These are phyloP conservation scores for Xanthorhoe designata DNA, from an alignment of 2,888 invertebrate species.

Conservation along the genomic window DNA sequence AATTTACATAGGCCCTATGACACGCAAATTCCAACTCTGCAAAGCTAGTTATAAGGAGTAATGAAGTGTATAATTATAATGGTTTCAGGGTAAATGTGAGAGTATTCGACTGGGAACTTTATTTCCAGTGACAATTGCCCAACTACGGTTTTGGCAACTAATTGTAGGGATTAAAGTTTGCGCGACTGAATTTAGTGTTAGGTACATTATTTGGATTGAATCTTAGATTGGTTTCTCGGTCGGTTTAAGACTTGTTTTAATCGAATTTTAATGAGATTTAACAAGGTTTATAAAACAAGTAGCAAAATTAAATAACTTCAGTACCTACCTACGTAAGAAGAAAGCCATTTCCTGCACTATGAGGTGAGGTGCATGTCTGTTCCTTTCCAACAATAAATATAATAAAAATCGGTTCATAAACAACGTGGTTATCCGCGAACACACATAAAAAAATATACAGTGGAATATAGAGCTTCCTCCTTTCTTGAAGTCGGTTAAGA, in stretches of 20 bases:
- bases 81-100: slow-evolving; percentile 62
- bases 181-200: slow-evolving; percentile 56
- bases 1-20: slow-evolving; percentile 40
- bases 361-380: too few relatives aligned
- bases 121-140: slow-evolving; percentile 80
- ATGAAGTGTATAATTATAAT: slow-evolving; percentile 41
- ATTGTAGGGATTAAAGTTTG: slow-evolving; percentile 76
- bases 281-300: neutral
- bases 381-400: too few relatives aligned
- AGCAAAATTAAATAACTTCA: too few relatives aligned
- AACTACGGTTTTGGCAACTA: slow-evolving; percentile 77
- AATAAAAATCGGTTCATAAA: too few relatives aligned
- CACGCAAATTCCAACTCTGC: slow-evolving; percentile 47
- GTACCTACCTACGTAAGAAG: too few relatives aligned
- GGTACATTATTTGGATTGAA: slow-evolving; percentile 24
- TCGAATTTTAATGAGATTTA: neutral
- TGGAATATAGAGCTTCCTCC: too few relatives aligned
- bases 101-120: slow-evolving; percentile 71
- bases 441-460: too few relatives aligned
- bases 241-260: neutral
- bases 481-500: too few relatives aligned
- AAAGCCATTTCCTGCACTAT: too few relatives aligned
- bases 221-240: slow-evolving; percentile 13
- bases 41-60: slow-evolving; percentile 38
- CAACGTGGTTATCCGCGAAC: too few relatives aligned